A percentile compares a stretch with the other conserved stretches of the same genome.
These are phyloP conservation scores for Caenorhabditis auriculariae DNA, from an alignment of 2,888 invertebrate species.

Conservation along the genomic window DNA sequence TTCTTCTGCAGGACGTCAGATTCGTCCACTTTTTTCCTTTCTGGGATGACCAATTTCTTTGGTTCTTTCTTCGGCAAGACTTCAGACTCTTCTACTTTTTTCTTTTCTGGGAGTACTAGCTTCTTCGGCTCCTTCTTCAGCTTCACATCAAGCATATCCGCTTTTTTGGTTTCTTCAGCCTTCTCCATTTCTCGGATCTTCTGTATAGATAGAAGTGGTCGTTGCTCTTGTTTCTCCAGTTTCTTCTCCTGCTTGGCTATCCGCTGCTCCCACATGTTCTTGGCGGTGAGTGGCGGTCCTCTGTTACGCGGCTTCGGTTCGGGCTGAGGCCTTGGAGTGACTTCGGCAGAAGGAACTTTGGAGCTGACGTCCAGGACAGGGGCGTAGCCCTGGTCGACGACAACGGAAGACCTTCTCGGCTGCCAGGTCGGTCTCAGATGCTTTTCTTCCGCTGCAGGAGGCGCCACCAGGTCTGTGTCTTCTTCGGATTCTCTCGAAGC, in stretches of 20 bases:
- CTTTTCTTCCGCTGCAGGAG: neutral
- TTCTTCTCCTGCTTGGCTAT: constrained; percentile 26
- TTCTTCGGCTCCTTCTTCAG: constrained; percentile 23
- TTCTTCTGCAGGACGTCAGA: constrained; percentile 6
- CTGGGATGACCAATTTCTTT: no score
- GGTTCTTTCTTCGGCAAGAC: constrained; percentile 5
- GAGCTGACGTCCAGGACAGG: constrained; percentile 12
- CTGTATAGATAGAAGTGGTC: constrained; percentile 24
- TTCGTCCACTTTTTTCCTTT: neutral
- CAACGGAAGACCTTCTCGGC: constrained; percentile 4
- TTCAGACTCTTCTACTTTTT: no score
- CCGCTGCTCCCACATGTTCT: constrained; percentile 29
- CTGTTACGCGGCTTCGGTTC: no score
- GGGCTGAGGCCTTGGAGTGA: no score
- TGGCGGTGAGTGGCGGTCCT: constrained; percentile 16
- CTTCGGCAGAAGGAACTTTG: no score
- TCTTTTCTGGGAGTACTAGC: constrained; percentile 8
- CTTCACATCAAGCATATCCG: constrained; percentile 5
- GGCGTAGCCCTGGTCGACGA: constrained; percentile 16
- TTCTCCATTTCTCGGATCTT: constrained; percentile 24
- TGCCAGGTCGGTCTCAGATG: constrained; percentile 5
- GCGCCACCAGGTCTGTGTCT: constrained; percentile 25
- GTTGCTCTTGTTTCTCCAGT: constrained; percentile 15
- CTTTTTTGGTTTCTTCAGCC: constrained; percentile 2
- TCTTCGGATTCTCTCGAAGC: constrained; percentile 27